These are phyloP conservation scores for Dendrocopos noguchii DNA, from an alignment of 2,113 vertebrate genomes.

Conservation along the genomic window DNA sequence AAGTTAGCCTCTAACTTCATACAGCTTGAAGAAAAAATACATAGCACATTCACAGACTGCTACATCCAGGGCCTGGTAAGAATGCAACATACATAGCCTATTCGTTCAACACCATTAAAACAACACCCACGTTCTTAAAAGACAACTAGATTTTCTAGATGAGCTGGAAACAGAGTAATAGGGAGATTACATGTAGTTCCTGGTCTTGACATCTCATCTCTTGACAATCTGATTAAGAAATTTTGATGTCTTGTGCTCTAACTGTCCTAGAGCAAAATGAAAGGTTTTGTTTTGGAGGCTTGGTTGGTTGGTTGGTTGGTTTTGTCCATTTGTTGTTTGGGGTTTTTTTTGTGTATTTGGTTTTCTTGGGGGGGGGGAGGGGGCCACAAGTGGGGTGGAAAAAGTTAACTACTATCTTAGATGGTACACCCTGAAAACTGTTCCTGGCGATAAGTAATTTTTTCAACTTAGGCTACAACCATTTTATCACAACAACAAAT, in stretches of 20 bases:
- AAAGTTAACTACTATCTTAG: background rate
- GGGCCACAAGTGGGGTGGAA: too few relatives aligned
- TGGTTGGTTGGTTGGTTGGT: too few relatives aligned
- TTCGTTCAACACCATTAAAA: background rate
- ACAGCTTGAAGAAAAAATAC: background rate
- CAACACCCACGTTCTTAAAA: background rate
- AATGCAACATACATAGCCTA: background rate
- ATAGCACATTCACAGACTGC: background rate
- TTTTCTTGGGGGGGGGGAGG: too few relatives aligned
- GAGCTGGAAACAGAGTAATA: background rate
- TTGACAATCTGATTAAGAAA: background rate
- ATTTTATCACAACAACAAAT: background rate
- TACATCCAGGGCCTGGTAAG: background rate
- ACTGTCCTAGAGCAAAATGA: background rate
- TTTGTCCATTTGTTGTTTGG: too few relatives aligned
- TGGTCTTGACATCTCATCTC: accelerated
- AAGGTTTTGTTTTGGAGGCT: background rate
- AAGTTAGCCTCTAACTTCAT: background rate
- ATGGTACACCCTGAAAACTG: background rate
- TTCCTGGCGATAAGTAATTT: background rate
- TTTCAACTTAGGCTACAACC: background rate
- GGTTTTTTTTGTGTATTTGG: too few relatives aligned
- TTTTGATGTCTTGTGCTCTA: background rate
- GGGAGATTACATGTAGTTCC: background rate
- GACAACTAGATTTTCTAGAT: background rate